Conservation (phyloP, 2,113 vertebrate genomes). For the Pao palembangensis region DNA sequence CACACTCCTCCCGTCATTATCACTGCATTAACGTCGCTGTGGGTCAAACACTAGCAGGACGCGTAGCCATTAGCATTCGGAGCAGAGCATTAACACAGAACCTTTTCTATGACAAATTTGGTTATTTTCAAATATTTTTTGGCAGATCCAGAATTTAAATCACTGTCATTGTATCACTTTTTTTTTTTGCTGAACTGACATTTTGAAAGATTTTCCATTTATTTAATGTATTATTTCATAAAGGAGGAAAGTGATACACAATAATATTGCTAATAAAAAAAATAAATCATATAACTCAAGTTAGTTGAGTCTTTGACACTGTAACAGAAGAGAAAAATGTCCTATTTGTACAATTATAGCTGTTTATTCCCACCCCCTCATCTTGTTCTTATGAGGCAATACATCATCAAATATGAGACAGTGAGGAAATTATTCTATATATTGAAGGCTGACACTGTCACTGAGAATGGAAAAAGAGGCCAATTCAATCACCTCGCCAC, state of each 20-base stretch:
- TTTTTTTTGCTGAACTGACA: too few relatives aligned
- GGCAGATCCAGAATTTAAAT: too few relatives aligned
- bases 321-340: not conserved
- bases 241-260: not conserved
- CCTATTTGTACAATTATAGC: conserved; percentile 18
- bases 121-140: too few relatives aligned
- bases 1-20: too few relatives aligned
- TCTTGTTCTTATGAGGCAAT: conserved; percentile 45
- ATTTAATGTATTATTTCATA: too few relatives aligned
- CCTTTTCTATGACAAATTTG: too few relatives aligned
- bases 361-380: not conserved
- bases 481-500: conserved; percentile 31
- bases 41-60: too few relatives aligned
- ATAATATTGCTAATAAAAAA: not conserved
- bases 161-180: too few relatives aligned
- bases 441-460: conserved; percentile 16
- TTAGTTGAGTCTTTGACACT: not conserved
- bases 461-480: conserved; percentile 23
- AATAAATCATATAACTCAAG: not conserved
- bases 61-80: too few relatives aligned
- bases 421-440: conserved; percentile 34
- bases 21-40: too few relatives aligned
- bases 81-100: too few relatives aligned
- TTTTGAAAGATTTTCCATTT: too few relatives aligned
- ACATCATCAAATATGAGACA: conserved; percentile 44